phyloP scores from a whole-genome alignment of 1,140 invertebrate species.

The Bombus consobrinus region DNA sequence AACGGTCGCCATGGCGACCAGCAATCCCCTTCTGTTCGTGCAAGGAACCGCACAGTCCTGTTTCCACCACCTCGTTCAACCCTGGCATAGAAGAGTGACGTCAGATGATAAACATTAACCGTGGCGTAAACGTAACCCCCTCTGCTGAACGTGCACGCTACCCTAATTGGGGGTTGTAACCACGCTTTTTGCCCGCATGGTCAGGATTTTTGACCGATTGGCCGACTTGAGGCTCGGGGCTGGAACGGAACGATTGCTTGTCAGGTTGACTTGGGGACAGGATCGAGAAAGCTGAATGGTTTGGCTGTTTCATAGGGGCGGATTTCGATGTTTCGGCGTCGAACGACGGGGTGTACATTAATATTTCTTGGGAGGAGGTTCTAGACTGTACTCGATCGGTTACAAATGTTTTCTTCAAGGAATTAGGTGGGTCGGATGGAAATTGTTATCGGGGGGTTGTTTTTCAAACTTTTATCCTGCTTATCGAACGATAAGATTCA shows the following conservation, averaged over 20 bases:
- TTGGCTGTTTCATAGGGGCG: neutral
- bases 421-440: too few species aligned
- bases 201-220: conserved; percentile 19
- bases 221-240: neutral
- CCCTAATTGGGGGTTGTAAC: too few species aligned
- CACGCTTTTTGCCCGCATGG: neutral
- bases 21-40: conserved; percentile 68
- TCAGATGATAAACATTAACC: conserved; percentile 74
- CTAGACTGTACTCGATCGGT: too few species aligned
- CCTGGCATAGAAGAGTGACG: conserved; percentile 61
- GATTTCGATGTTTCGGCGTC: neutral
- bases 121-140: conserved; percentile 31
- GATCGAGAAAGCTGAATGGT: neutral
- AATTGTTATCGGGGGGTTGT: too few species aligned
- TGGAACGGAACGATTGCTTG: neutral
- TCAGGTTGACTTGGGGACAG: neutral
- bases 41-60: conserved; percentile 47
- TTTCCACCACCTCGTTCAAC: conserved; percentile 5
- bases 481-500: too few species aligned
- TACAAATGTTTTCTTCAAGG: too few species aligned
- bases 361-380: neutral
- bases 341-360: neutral
- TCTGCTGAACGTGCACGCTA: neutral
- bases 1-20: conserved; percentile 76
- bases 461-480: too few species aligned